Percentiles rank a stretch among this genome's conserved stretches.
These are phyloP conservation scores for Aphidius colemani DNA, from an alignment of 2,888 invertebrate species.

Conservation along the genomic window DNA sequence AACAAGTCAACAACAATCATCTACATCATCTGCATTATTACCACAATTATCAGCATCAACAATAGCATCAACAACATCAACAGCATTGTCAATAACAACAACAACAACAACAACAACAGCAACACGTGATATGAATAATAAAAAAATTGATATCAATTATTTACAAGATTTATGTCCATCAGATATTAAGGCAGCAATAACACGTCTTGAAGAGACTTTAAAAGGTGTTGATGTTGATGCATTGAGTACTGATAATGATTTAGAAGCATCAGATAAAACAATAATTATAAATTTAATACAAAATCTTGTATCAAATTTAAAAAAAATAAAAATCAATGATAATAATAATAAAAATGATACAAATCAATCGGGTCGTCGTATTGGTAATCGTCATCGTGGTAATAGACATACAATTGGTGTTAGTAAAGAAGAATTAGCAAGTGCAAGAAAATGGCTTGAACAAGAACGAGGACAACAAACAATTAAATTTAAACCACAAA, in stretches of 20 bases:
- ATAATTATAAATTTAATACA: conserved; percentile 73
- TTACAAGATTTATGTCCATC: conserved; percentile 69
- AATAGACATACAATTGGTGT: conserved; percentile 83
- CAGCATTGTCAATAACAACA: conserved; percentile 34
- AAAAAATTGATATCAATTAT: conserved; percentile 58
- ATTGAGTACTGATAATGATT: conserved; percentile 62
- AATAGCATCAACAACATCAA: neutral
- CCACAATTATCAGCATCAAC: neutral
- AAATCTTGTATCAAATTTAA: conserved; percentile 67
- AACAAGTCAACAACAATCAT: conserved; percentile 2
- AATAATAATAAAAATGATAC: conserved; percentile 52
- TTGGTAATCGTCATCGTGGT: conserved; percentile 63
- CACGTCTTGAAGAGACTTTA: conserved; percentile 75
- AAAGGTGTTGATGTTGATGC: conserved; percentile 61
- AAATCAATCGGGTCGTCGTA: conserved; percentile 54
- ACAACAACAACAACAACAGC: conserved; percentile 29
- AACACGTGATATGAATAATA: conserved; percentile 49
- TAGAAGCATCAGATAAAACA: conserved; percentile 63
- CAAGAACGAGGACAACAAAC: conserved; percentile 39
- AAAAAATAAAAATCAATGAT: conserved; percentile 56
- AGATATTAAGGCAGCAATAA: conserved; percentile 79
- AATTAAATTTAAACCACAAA: conserved; percentile 1
- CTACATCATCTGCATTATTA: conserved; percentile 26
- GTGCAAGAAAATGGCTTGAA: conserved; percentile 77
- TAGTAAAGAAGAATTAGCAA: conserved; percentile 78